Evolutionary conservation across 1,140 invertebrate genomes (phyloP), one percentile per base, ranked within the genome.

Genomic region (Drosophila tropicalis): DNA sequence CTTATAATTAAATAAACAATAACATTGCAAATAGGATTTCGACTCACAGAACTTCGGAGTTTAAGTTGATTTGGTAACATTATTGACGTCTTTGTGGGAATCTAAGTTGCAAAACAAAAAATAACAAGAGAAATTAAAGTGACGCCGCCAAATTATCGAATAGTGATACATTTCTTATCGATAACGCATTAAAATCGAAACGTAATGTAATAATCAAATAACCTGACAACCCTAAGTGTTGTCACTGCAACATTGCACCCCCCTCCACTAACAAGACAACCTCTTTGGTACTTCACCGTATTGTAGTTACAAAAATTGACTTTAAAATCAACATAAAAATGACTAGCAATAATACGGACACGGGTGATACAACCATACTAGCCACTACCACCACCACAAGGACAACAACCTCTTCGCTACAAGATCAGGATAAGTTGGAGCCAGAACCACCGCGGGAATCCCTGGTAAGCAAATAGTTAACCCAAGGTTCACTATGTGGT

Each of bases 311-410:
- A 92, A 91, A 29, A 81, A 92, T 92, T 92, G 78, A 82, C 69
- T 58, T 92, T 72, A 77, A 72, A 64, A 77, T 92, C 17, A 72
- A 90, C 58, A 90, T 92, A 29, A 84, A 66, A 58, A 91, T 92
- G 89, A 71, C 82, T 41, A 76, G 73, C 36, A 90, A 70, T 47
- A 91, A 92, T 54, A 92, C 91, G 19, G 91, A 92, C 70, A 92
- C 91, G 15, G 91, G 91, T 2, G 91, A 92, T 62, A 92, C 91
- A 55, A 81, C 76, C 51, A 67, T 90, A 13, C 58, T 83, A 69
- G 66, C 90, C 4, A 84, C 69, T 40, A 72, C 84, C 0, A 90
- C 71, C 29, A 57, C 56, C 3, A 57, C 56, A 34, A 57, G 56
- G 67, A 67, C 90, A 41, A 72, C 85, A 36, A 72, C 85, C 1